These are phyloP conservation scores for Drosophila ananassae DNA, from an alignment of 1,140 invertebrate genomes.

Conservation along the genomic window DNA sequence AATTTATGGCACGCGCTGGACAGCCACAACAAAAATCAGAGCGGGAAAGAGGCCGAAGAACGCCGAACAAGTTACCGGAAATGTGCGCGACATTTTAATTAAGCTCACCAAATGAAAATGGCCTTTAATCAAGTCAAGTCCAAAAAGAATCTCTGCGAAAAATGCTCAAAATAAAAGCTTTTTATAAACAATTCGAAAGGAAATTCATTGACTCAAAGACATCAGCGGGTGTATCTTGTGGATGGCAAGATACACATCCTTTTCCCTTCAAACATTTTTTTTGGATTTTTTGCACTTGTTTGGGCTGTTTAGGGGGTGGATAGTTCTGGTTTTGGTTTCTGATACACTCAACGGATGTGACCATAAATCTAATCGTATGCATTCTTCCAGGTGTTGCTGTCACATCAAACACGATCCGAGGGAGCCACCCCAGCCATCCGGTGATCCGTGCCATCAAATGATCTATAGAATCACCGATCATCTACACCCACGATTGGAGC, in stretches of 20 bases:
- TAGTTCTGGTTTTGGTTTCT: background rate
- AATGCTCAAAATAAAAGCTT: background rate
- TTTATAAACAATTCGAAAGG: constrained; percentile 39
- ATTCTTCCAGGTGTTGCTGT: constrained; percentile 70
- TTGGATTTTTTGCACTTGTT: constrained; percentile 30
- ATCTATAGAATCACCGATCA: constrained; percentile 54
- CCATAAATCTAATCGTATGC: constrained; percentile 70
- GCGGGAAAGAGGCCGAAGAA: constrained; percentile 2
- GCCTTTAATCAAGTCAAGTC: constrained; percentile 64
- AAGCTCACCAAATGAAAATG: constrained; percentile 67
- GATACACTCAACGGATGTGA: constrained; percentile 37
- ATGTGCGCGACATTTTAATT: constrained; percentile 81
- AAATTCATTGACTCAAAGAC: constrained; percentile 23
- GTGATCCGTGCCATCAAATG: constrained; percentile 32
- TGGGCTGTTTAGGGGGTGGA: background rate
- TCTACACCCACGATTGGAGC: constrained; percentile 45
- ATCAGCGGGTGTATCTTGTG: constrained; percentile 17
- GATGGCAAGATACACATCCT: constrained; percentile 25
- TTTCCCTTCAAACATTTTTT: constrained; percentile 2
- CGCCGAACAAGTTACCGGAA: constrained; percentile 58
- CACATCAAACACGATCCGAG: constrained; percentile 48
- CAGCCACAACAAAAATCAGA: constrained; percentile 20
- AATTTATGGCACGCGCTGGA: constrained; percentile 60
- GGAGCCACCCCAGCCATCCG: constrained; percentile 18
- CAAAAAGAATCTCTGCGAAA: constrained; percentile 48